A percentile compares a stretch with the other conserved stretches of the same genome.
Conservation (phyloP, 2,888 invertebrate species). For the Eucera pruinosa region DNA sequence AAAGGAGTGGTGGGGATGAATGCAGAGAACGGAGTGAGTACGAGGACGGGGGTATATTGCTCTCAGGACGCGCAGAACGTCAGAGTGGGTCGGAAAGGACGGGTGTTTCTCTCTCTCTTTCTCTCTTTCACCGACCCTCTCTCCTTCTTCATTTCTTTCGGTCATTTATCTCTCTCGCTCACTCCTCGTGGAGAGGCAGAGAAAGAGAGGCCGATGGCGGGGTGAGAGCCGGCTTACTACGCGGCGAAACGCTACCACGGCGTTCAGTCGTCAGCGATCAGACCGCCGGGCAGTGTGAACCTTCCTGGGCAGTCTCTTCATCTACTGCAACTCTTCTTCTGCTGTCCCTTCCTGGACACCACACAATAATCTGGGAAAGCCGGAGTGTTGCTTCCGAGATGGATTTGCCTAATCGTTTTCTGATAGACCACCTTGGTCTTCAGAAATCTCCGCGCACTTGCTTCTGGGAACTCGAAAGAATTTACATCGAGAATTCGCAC, state of each 20-base stretch:
- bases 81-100: constrained; percentile 79
- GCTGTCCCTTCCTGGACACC: constrained; percentile 52
- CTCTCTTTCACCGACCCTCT: constrained; percentile 34
- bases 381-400: constrained; percentile 32
- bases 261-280: constrained; percentile 74
- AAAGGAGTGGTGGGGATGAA: constrained; percentile 63
- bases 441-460: not conserved
- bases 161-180: constrained; percentile 62
- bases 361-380: constrained; percentile 37
- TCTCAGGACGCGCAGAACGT: constrained; percentile 78
- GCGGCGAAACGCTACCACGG: constrained; percentile 70
- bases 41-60: constrained; percentile 70
- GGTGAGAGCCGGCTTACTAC: constrained; percentile 73
- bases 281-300: constrained; percentile 74
- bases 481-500: not conserved
- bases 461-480: constrained; percentile 14
- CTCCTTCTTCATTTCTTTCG: constrained; percentile 61
- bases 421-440: constrained; percentile 2
- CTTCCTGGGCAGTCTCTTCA: constrained; percentile 70
- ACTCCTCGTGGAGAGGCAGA: constrained; percentile 65
- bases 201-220: constrained; percentile 73
- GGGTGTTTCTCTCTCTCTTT: constrained; percentile 63
- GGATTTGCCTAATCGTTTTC: constrained; percentile 42
- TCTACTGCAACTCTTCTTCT: constrained; percentile 44
- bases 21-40: constrained; percentile 67